Evolutionary conservation across 2,888 invertebrate genomes (phyloP), one percentile per base, ranked within the genome.

Genomic region (Galeopsomyia nigrocyanea): DNA sequence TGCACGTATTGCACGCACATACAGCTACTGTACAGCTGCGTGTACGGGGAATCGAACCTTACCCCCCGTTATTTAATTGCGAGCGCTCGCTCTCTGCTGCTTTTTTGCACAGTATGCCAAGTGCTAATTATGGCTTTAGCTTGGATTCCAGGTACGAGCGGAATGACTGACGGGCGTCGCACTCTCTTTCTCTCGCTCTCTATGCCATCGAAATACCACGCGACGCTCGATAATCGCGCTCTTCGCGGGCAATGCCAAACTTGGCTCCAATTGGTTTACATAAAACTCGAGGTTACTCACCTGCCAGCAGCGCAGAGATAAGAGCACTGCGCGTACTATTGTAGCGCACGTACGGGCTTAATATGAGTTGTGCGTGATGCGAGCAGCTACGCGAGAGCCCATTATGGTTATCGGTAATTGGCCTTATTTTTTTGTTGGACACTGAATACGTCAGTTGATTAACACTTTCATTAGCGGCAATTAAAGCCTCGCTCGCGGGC

Each of bases 91-190:
- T 39, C 62, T n/a, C 21, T 68, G 63, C 70, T 76, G n/a, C n/a
- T 64, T 69, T 67, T 58, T 13, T 17, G n/a, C n/a, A 63, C 75
- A n/a, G n/a, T 73, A 73, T 69, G 75, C 46, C 70, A 75, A 69
- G 79, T 78, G 78, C 79, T 82, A 82, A 81, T 77, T 77, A 77
- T 77, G 80, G 78, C 71, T 77, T 75, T 69, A 73, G 78, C 77
- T 78, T 78, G 77, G 78, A 78, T 80, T 80, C 79, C 77, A 75
- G 74, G 78, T 79, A 81, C 75, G 78, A 75, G 64, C 77, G 78
- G 78, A 80, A 79, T 81, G 80, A 80, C 2, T 16, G 10, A n/a
- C 17, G 5, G 17, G 14, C 51, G 63, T 31, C 46, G 49, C 63
- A 71, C 74, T 71, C 74, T 71, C 74, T 67, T 74, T 61, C 17